These are phyloP conservation scores for Paguma larvata DNA, from an alignment of 2,797 vertebrate species.

Conservation along the genomic window DNA sequence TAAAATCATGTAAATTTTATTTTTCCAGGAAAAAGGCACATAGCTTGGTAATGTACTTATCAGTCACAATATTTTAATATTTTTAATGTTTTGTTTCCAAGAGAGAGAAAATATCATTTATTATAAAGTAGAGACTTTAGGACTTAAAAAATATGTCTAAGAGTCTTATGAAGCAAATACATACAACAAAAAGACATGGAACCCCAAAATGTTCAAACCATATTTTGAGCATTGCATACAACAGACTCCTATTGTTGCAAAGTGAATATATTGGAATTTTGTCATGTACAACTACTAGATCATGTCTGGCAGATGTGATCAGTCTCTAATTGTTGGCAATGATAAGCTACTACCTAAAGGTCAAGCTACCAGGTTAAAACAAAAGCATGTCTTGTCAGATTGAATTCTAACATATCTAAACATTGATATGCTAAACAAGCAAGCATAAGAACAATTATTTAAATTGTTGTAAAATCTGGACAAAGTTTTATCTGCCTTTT, in stretches of 20 bases:
- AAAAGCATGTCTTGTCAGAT: not conserved
- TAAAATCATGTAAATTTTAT: not conserved
- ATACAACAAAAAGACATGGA: not conserved
- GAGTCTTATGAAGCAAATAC: not conserved
- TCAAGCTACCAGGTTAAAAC: not conserved
- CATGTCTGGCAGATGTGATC: not conserved
- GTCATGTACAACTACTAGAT: not conserved
- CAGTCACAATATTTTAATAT: not conserved
- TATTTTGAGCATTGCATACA: not conserved
- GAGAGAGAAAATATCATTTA: not conserved
- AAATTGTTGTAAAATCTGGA: not conserved
- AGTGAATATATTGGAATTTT: not conserved
- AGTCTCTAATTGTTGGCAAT: not conserved
- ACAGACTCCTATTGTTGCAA: not conserved
- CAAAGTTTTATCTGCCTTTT: not conserved
- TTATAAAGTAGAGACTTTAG: not conserved
- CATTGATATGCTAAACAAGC: not conserved
- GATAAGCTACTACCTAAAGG: not conserved
- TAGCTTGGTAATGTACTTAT: not conserved
- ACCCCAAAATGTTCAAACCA: not conserved
- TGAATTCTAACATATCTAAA: conserved; percentile 8
- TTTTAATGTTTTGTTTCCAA: not conserved
- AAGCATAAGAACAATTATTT: not conserved
- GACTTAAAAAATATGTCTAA: not conserved
- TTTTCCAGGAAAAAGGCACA: not conserved